Conservation (phyloP, 1,140 invertebrate species). For the Muscidifurax raptorellus region DNA sequence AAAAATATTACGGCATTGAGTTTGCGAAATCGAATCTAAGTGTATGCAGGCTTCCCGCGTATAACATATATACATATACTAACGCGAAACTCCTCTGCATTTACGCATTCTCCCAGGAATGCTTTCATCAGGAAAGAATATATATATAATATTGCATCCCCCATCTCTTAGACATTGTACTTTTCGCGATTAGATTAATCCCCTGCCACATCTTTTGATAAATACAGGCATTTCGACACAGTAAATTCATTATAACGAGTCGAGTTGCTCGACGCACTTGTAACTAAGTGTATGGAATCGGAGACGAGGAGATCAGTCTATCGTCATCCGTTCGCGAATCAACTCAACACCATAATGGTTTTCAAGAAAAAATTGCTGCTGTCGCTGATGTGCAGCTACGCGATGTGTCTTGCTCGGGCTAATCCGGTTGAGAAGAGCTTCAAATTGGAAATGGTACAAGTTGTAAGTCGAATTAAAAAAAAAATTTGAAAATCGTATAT, state of each 20-base stretch:
- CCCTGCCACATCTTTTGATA: background rate
- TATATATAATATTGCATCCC: too few species aligned
- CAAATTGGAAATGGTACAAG: constrained; percentile 13
- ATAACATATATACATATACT: too few species aligned
- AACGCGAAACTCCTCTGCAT: too few species aligned
- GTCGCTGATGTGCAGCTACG: background rate
- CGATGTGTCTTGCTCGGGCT: too few species aligned
- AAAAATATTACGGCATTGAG: too few species aligned
- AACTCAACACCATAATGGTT: background rate
- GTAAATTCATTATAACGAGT: background rate
- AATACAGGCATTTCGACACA: background rate
- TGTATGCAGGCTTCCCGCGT: too few species aligned
- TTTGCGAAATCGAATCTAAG: too few species aligned
- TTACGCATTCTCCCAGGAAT: too few species aligned
- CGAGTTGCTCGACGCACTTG: too few species aligned
- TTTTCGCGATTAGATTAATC: background rate
- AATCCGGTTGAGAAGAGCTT: background rate
- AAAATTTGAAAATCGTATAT: too few species aligned
- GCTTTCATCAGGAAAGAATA: too few species aligned
- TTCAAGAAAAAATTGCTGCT: background rate
- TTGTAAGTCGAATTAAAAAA: background rate
- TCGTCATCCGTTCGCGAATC: background rate
- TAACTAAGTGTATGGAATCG: background rate
- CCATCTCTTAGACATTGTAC: background rate
- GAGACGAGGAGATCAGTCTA: background rate